A percentile compares a stretch with the other conserved stretches of the same genome.
Conservation (phyloP, 2,888 invertebrate species). For the Tenodera sinensis region DNA sequence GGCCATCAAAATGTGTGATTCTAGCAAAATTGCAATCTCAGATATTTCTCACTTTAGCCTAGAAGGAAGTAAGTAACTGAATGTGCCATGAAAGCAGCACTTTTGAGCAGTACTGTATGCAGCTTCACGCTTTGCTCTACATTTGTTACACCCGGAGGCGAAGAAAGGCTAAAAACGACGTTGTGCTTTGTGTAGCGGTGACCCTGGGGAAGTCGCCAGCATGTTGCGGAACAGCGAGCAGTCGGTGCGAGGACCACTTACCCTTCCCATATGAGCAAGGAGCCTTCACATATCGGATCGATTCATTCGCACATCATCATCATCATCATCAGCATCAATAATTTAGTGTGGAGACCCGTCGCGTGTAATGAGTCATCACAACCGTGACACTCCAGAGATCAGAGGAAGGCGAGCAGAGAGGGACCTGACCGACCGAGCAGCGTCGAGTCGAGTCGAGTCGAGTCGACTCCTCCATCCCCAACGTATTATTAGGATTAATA, state of each 20-base stretch:
- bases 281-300: slow-evolving; percentile 7
- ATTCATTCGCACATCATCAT: slow-evolving; percentile 14
- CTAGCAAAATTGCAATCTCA: too few relatives aligned
- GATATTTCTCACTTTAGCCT: too few relatives aligned
- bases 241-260: background rate
- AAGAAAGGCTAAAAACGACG: background rate
- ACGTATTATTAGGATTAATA: slow-evolving; percentile 9
- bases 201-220: background rate
- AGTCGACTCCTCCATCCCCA: background rate
- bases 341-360: slow-evolving; percentile 3
- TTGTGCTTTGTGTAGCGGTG: background rate
- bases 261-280: background rate
- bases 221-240: background rate
- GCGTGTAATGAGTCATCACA: slow-evolving; percentile 21
- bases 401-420: background rate
- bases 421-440: background rate
- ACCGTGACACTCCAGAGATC: slow-evolving; percentile 13
- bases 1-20: too few relatives aligned
- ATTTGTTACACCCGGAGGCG: background rate
- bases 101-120: background rate
- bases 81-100: background rate
- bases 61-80: too few relatives aligned
- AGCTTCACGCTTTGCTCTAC: background rate
- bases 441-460: background rate
- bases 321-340: slow-evolving; percentile 14